A percentile compares a stretch with the other conserved stretches of the same genome.
These are phyloP conservation scores for Dicrurus megarhynchus DNA, from an alignment of 2,113 vertebrate species.

Conservation along the genomic window DNA sequence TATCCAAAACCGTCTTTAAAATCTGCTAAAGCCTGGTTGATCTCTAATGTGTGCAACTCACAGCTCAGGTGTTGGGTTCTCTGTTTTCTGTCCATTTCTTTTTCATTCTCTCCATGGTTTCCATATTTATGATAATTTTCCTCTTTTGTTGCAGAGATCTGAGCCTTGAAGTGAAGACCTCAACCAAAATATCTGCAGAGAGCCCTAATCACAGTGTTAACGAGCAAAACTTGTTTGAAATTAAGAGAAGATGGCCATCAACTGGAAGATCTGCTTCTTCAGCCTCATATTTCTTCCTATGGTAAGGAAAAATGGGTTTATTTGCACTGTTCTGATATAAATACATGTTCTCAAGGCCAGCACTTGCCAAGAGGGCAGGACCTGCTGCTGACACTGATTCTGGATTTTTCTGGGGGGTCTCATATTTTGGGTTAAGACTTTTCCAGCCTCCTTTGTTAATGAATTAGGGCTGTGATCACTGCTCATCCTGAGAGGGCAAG, in stretches of 20 bases:
- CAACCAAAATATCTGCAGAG: neutral
- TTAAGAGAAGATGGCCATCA: slow-evolving; percentile 10
- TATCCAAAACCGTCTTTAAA: neutral
- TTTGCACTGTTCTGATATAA: neutral
- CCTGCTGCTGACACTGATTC: neutral
- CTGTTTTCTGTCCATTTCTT: neutral
- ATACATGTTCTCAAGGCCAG: neutral
- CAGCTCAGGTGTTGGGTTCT: neutral
- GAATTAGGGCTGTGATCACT: neutral
- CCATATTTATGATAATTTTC: neutral
- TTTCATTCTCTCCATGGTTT: fast-evolving
- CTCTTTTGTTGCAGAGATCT: slow-evolving; percentile 15
- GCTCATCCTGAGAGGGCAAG: neutral
- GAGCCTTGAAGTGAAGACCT: neutral
- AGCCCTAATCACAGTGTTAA: neutral
- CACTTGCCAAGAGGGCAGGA: neutral
- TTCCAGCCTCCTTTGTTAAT: neutral
- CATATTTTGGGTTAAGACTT: neutral
- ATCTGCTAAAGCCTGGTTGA: neutral
- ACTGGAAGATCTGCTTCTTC: slow-evolving; percentile 1
- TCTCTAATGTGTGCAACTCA: neutral
- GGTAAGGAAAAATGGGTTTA: slow-evolving; percentile 17
- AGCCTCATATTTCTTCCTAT: neutral
- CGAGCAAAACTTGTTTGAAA: neutral
- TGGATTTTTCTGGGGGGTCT: neutral